phyloP scores from a whole-genome alignment of 92 coral and sea anemone genomes.

The Porites cylindrica region DNA sequence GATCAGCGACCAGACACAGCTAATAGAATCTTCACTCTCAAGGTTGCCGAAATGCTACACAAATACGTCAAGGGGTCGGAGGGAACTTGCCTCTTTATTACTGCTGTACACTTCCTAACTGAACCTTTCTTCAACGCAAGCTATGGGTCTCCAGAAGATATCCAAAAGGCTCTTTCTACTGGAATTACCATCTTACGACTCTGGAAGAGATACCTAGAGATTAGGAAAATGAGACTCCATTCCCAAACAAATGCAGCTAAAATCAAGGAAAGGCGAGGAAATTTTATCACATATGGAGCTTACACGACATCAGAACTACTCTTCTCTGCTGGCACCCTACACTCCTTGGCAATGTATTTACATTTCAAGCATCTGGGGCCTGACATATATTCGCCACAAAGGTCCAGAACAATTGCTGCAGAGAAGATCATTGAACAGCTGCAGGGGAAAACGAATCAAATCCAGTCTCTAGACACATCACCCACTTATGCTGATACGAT shows the following conservation, averaged over 20 bases:
- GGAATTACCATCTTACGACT: constrained; percentile 47
- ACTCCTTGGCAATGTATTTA: constrained; percentile 61
- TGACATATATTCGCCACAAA: not conserved
- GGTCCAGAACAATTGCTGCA: no score
- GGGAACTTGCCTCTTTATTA: constrained; percentile 42
- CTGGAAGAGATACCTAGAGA: constrained; percentile 24
- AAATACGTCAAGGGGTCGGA: constrained; percentile 27
- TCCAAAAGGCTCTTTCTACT: constrained; percentile 49
- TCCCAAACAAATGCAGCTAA: constrained; percentile 41
- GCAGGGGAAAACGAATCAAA: constrained; percentile 39
- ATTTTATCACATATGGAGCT: constrained; percentile 47
- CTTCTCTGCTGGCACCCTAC: constrained; percentile 35
- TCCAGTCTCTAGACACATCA: constrained; percentile 42
- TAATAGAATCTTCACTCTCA: constrained; percentile 33
- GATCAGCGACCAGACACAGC: constrained; percentile 50
- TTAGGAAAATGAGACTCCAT: constrained; percentile 17
- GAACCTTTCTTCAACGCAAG: constrained; percentile 24
- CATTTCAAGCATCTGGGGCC: constrained; percentile 48
- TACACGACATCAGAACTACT: constrained; percentile 36
- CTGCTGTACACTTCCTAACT: constrained; percentile 25
- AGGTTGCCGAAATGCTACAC: constrained; percentile 20
- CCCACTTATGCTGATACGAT: constrained; percentile 16
- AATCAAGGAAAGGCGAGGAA: constrained; percentile 28
- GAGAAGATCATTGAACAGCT: constrained; percentile 26
- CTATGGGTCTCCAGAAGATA: constrained; percentile 33